Percentiles rank a stretch among this genome's conserved stretches.
Evolutionary conservation across 30 jellyfish, hydroid and myxozoan species (phyloP).

Genomic region (Calvadosia cruxmelitensis): DNA sequence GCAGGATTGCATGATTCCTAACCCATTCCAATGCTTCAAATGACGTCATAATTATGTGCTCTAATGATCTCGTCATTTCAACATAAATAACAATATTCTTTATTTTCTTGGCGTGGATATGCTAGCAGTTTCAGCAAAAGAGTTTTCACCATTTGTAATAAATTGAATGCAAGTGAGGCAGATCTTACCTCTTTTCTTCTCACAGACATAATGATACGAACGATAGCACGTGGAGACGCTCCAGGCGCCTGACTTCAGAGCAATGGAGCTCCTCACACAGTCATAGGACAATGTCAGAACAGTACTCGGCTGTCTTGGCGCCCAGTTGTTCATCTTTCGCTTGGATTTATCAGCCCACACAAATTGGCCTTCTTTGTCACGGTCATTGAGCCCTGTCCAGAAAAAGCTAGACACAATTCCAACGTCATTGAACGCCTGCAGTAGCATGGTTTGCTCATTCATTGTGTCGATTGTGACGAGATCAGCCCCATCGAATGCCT

Average conservation of each 20-base stretch:
- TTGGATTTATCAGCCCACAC: slow-evolving; percentile 54
- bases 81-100: background rate
- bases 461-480: slow-evolving; percentile 41
- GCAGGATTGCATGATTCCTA: too few relatives aligned
- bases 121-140: too few relatives aligned
- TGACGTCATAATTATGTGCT: too few relatives aligned
- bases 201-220: slow-evolving; percentile 55
- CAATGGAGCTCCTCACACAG: slow-evolving; percentile 45
- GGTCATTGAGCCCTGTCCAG: slow-evolving; percentile 83
- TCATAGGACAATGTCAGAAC: slow-evolving; percentile 11
- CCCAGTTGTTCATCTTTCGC: slow-evolving; percentile 39
- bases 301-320: slow-evolving; percentile 10
- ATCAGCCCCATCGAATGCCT: slow-evolving; percentile 64
- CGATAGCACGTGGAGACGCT: slow-evolving; percentile 31
- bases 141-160: too few relatives aligned
- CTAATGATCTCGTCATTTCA: background rate
- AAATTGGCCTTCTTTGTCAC: slow-evolving; percentile 24
- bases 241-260: slow-evolving; percentile 38
- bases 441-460: slow-evolving; percentile 13
- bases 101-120: too few relatives aligned
- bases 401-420: slow-evolving; percentile 17
- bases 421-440: slow-evolving; percentile 10
- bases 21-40: too few relatives aligned
- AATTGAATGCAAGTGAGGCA: too few relatives aligned
- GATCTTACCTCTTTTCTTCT: slow-evolving; percentile 65